Percentiles rank a stretch among this genome's conserved stretches.
phyloP scores from a whole-genome alignment of 2,797 vertebrate species.

The Siniperca scherzeri region DNA sequence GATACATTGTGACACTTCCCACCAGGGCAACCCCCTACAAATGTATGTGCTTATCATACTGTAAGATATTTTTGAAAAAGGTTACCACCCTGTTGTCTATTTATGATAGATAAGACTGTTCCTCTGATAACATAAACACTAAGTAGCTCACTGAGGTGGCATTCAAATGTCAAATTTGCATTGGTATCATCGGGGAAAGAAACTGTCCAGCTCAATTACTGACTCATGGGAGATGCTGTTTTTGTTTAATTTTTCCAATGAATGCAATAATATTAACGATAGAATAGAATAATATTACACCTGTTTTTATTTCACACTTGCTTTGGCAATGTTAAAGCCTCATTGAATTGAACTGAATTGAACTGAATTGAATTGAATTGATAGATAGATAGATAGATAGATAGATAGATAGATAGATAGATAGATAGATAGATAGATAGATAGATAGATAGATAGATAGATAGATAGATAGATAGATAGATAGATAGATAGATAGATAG shows the following conservation, averaged over 20 bases:
- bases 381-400: too few species aligned
- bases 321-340: too few species aligned
- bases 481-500: slow-evolving; percentile 5
- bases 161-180: slow-evolving; percentile 72
- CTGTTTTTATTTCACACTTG: too few species aligned
- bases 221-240: slow-evolving; percentile 23
- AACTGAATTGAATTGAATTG: too few species aligned
- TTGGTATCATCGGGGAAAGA: slow-evolving; percentile 14
- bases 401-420: too few species aligned
- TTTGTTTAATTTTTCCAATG: slow-evolving; percentile 7
- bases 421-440: too few species aligned
- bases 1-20: slow-evolving; percentile 45
- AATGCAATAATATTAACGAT: background rate
- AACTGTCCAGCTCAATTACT: slow-evolving; percentile 27
- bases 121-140: slow-evolving; percentile 47
- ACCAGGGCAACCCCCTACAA: slow-evolving; percentile 21
- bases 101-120: slow-evolving; percentile 49
- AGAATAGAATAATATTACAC: background rate
- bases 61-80: slow-evolving; percentile 32
- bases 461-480: too few species aligned
- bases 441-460: too few species aligned
- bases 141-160: slow-evolving; percentile 45
- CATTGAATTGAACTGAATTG: too few species aligned
- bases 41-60: slow-evolving; percentile 41
- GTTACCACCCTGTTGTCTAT: slow-evolving; percentile 57